Evolutionary conservation across 2,113 vertebrate species (phyloP).

Genomic region (Pheucticus melanocephalus): DNA sequence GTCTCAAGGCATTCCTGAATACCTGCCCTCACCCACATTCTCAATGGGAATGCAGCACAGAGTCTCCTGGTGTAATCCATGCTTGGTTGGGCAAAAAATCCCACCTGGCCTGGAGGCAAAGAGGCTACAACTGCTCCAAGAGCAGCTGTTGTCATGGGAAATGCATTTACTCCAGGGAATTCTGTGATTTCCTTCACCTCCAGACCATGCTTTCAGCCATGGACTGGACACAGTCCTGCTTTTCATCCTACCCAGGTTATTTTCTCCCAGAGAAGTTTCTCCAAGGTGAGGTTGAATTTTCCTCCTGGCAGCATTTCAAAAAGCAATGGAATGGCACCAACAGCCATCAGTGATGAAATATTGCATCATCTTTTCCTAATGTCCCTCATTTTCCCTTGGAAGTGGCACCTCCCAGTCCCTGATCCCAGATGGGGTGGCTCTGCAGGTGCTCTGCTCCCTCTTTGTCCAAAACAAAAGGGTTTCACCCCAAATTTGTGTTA

Average conservation of each 20-base stretch:
- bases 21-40: not conserved
- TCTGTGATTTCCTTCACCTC: not conserved
- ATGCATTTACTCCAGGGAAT: not conserved
- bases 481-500: not conserved
- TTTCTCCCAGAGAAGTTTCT: not conserved
- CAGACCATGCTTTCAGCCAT: rapidly evolving
- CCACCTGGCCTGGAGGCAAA: rapidly evolving
- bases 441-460: not conserved
- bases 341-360: not conserved
- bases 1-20: not conserved
- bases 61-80: rapidly evolving
- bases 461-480: not conserved
- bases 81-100: not conserved
- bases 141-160: not conserved
- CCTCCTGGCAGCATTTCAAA: not conserved
- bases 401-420: rapidly evolving
- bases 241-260: not conserved
- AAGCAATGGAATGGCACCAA: rapidly evolving
- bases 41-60: not conserved
- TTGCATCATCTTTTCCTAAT: not conserved
- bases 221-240: rapidly evolving
- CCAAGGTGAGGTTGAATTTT: not conserved
- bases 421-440: not conserved
- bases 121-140: not conserved
- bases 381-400: not conserved